These are phyloP conservation scores for Hetaerina americana DNA, from an alignment of 1,140 invertebrate species.

Conservation along the genomic window DNA sequence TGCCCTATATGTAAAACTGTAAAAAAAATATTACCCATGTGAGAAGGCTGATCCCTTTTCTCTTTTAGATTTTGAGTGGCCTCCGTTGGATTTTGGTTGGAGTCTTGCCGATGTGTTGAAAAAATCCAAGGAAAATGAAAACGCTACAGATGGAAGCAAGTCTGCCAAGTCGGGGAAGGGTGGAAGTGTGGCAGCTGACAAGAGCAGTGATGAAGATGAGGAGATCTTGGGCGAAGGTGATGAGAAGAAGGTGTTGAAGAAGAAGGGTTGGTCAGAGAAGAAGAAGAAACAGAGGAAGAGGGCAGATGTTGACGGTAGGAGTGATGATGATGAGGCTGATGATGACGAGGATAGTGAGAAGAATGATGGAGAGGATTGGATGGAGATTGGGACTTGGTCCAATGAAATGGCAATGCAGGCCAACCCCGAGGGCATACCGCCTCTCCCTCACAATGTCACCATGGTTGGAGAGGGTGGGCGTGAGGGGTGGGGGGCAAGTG, in stretches of 20 bases:
- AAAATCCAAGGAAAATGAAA: slow-evolving; percentile 41
- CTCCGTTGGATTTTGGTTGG: slow-evolving; percentile 85
- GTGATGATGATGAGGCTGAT: slow-evolving; percentile 18
- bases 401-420: slow-evolving; percentile 62
- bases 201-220: slow-evolving; percentile 16
- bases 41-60: slow-evolving; percentile 15
- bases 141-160: slow-evolving; percentile 20
- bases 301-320: slow-evolving; percentile 16
- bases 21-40: no score
- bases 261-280: slow-evolving; percentile 14
- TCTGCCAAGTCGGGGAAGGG: slow-evolving; percentile 9
- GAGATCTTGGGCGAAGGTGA: slow-evolving; percentile 14
- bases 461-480: slow-evolving; percentile 14
- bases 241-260: slow-evolving; percentile 20
- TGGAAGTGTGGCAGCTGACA: slow-evolving; percentile 19
- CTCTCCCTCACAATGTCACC: slow-evolving; percentile 18
- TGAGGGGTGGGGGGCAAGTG: slow-evolving; percentile 23
- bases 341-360: slow-evolving; percentile 19
- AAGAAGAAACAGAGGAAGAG: slow-evolving; percentile 15
- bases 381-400: slow-evolving; percentile 83
- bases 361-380: slow-evolving; percentile 22
- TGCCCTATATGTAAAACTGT: no score
- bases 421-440: slow-evolving; percentile 22
- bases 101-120: slow-evolving; percentile 69
- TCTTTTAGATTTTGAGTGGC: slow-evolving; percentile 63